These are phyloP conservation scores for Plestiodon gilberti DNA, from an alignment of 2,113 vertebrate species.

Conservation along the genomic window DNA sequence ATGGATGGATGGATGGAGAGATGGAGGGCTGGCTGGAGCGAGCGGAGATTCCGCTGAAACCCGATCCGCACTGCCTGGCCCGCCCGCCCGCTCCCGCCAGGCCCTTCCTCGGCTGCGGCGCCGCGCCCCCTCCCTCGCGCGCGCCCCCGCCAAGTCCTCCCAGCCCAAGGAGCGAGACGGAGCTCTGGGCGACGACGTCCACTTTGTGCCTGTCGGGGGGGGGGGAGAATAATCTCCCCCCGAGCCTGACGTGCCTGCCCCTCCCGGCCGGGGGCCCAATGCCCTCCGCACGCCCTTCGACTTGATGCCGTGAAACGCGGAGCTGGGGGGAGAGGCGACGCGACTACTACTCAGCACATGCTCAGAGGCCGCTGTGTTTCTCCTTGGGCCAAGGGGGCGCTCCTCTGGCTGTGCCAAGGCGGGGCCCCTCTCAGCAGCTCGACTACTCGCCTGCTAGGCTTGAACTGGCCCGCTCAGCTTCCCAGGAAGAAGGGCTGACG, in stretches of 20 bases:
- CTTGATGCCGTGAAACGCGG: too few species aligned
- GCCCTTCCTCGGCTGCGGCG: neutral
- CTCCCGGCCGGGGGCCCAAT: too few species aligned
- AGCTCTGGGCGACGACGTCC: neutral
- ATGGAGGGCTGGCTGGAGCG: neutral
- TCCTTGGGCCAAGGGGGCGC: too few species aligned
- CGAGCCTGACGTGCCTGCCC: neutral
- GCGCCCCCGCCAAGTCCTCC: neutral
- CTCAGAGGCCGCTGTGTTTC: neutral
- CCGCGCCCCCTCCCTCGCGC: neutral
- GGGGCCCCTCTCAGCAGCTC: too few species aligned
- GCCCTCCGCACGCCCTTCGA: too few species aligned
- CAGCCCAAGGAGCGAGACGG: neutral
- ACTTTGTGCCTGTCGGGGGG: neutral
- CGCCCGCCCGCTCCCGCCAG: neutral
- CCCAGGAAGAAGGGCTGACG: too few species aligned
- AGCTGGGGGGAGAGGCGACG: too few species aligned
- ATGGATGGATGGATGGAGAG: neutral
- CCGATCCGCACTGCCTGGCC: neutral
- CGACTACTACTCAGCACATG: neutral
- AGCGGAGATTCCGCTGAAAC: slow-evolving; percentile 7
- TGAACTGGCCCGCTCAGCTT: too few species aligned
- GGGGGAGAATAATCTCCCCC: neutral
- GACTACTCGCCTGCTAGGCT: too few species aligned
- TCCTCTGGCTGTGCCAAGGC: too few species aligned